These are phyloP conservation scores for Orthonevra nobilis DNA, from an alignment of 2,888 invertebrate genomes.

Conservation along the genomic window DNA sequence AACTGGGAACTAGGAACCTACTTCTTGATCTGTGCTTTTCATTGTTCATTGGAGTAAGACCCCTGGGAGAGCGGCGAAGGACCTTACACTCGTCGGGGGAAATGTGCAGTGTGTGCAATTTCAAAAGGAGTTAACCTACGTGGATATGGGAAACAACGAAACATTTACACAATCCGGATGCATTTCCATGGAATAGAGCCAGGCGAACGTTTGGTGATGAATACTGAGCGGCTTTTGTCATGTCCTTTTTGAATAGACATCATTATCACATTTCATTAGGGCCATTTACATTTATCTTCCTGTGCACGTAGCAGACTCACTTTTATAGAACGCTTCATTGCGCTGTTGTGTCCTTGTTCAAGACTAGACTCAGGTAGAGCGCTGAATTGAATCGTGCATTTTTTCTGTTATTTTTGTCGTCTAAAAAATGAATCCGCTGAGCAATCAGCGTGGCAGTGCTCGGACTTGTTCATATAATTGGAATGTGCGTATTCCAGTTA, in stretches of 20 bases:
- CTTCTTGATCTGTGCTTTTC: slow-evolving; percentile 19
- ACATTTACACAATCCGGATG: slow-evolving; percentile 54
- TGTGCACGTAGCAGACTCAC: slow-evolving; percentile 38
- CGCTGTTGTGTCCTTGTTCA: too few species aligned
- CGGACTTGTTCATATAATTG: too few species aligned
- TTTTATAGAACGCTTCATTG: background rate
- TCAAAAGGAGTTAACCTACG: slow-evolving; percentile 47
- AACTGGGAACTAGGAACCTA: slow-evolving; percentile 12
- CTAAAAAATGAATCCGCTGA: too few species aligned
- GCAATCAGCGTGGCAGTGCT: too few species aligned
- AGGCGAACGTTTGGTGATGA: slow-evolving; percentile 36
- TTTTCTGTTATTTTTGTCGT: too few species aligned
- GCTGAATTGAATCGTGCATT: too few species aligned
- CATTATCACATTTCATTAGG: slow-evolving; percentile 62
- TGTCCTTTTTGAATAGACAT: slow-evolving; percentile 56
- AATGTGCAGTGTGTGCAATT: slow-evolving; percentile 53
- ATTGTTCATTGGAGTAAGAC: background rate
- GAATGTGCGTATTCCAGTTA: too few species aligned
- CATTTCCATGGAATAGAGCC: slow-evolving; percentile 16
- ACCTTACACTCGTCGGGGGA: slow-evolving; percentile 2
- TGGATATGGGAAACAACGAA: slow-evolving; percentile 41
- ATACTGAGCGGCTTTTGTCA: slow-evolving; percentile 44
- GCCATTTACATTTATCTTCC: slow-evolving; percentile 36
- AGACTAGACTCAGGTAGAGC: too few species aligned
- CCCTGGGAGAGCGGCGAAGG: slow-evolving; percentile 5